Evolutionary conservation across 2,888 invertebrate genomes (phyloP).

Genomic region (Troides aeacus): DNA sequence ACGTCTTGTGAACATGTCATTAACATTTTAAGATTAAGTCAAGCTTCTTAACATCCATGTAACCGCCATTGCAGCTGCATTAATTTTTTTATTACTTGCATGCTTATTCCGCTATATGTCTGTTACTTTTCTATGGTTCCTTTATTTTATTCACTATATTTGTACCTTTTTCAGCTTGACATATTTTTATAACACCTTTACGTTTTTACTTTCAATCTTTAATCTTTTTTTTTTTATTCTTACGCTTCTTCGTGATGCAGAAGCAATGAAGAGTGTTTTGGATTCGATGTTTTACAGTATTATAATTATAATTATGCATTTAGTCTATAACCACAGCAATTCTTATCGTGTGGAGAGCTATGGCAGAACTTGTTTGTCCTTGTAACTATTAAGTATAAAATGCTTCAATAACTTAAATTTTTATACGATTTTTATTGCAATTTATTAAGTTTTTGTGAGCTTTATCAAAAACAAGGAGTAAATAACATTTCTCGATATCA

Average conservation of each 20-base stretch:
- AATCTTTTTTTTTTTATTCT: constrained; percentile 35
- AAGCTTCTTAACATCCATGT: constrained; percentile 57
- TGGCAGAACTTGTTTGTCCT: constrained; percentile 32
- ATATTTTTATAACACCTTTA: constrained; percentile 39
- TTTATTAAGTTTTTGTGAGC: not conserved
- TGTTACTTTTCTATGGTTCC: constrained; percentile 36
- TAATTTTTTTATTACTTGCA: constrained; percentile 42
- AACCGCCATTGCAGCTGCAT: constrained; percentile 74
- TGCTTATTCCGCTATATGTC: constrained; percentile 38
- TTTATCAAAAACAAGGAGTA: not conserved
- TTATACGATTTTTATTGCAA: not conserved
- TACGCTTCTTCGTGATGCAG: constrained; percentile 70
- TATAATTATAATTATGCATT: constrained; percentile 17
- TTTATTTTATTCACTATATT: constrained; percentile 35
- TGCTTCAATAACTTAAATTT: not conserved
- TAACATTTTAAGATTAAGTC: constrained; percentile 47
- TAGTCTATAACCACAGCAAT: constrained; percentile 67
- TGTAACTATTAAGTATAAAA: constrained; percentile 6
- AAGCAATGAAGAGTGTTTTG: constrained; percentile 62
- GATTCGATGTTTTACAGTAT: constrained; percentile 16
- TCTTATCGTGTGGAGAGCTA: constrained; percentile 57
- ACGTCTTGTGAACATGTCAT: constrained; percentile 47
- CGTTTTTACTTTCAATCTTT: constrained; percentile 34
- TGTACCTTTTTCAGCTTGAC: constrained; percentile 41
- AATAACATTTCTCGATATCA: not conserved